phyloP scores from a whole-genome alignment of 1,140 invertebrate genomes.

The Diachasma alloeum region DNA sequence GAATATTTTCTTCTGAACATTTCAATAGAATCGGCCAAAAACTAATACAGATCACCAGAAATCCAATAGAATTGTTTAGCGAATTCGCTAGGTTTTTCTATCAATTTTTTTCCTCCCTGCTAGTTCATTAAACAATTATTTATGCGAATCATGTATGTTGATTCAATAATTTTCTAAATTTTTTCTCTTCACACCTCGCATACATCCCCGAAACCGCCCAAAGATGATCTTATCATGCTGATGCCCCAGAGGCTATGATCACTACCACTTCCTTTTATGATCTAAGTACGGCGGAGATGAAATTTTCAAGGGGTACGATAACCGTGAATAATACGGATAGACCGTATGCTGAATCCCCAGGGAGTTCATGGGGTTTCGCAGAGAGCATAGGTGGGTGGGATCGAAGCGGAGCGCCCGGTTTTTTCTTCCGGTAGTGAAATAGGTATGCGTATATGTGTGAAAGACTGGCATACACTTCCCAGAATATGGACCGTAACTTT shows the following conservation, averaged over 20 bases:
- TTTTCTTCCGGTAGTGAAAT: neutral
- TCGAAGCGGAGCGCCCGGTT: neutral
- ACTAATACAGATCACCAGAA: too few species aligned
- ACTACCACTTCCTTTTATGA: conserved; percentile 14
- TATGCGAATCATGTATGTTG: too few species aligned
- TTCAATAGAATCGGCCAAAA: too few species aligned
- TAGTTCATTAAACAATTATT: too few species aligned
- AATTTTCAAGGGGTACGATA: conserved; percentile 33
- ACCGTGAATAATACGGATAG: conserved; percentile 30
- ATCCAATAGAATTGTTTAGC: too few species aligned
- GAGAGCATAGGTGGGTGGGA: neutral
- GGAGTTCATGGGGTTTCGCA: conserved; percentile 7
- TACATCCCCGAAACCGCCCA: neutral
- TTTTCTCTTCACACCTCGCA: too few species aligned
- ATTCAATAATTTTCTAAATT: too few species aligned
- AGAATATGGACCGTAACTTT: neutral
- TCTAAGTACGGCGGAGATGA: conserved; percentile 27
- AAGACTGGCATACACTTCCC: neutral
- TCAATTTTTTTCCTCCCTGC: too few species aligned
- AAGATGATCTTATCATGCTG: neutral
- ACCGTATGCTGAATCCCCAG: conserved; percentile 16
- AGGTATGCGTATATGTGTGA: neutral
- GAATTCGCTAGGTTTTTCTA: too few species aligned
- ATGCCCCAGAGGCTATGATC: neutral
- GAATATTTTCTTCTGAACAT: too few species aligned